Percentiles rank a stretch among this genome's conserved stretches.
Conservation (phyloP, 2,113 vertebrate species). For the Lycaon pictus region DNA sequence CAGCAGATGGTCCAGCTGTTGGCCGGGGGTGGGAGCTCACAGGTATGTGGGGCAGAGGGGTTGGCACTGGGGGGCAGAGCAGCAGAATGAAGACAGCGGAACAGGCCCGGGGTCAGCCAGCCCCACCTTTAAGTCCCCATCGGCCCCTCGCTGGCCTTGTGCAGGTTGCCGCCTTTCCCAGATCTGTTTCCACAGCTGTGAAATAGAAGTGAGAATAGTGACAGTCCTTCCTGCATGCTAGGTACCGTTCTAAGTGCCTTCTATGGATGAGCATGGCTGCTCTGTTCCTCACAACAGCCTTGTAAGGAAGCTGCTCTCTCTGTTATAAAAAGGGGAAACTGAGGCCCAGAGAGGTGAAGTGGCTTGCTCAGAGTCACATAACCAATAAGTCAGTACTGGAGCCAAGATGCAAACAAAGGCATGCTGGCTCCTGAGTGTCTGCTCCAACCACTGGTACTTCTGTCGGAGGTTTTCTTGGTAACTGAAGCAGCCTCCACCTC, state of each 20-base stretch:
- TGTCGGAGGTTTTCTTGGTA: neutral
- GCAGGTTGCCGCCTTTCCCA: neutral
- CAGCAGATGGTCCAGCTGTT: constrained; percentile 99
- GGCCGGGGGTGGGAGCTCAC: constrained; percentile 89
- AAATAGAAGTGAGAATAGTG: neutral
- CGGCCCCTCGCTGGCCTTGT: neutral
- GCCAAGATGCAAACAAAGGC: neutral
- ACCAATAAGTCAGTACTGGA: neutral
- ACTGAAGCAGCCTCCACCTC: neutral
- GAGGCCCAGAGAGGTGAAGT: neutral
- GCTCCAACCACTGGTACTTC: neutral
- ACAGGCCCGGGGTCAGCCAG: neutral
- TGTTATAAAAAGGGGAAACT: neutral
- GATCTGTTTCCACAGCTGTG: neutral
- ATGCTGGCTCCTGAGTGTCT: neutral
- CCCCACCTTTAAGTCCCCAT: too few species aligned
- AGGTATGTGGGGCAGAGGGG: constrained; percentile 77
- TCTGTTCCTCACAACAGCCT: neutral
- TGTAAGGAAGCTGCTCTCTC: neutral
- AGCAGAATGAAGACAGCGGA: neutral
- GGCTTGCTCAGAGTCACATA: neutral
- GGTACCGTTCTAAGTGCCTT: neutral
- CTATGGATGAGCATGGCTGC: rapidly evolving
- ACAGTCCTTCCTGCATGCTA: rapidly evolving
- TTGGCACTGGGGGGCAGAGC: neutral